These are phyloP conservation scores for Erythrocercus mccallii DNA, from an alignment of 2,113 vertebrate species.

Conservation along the genomic window DNA sequence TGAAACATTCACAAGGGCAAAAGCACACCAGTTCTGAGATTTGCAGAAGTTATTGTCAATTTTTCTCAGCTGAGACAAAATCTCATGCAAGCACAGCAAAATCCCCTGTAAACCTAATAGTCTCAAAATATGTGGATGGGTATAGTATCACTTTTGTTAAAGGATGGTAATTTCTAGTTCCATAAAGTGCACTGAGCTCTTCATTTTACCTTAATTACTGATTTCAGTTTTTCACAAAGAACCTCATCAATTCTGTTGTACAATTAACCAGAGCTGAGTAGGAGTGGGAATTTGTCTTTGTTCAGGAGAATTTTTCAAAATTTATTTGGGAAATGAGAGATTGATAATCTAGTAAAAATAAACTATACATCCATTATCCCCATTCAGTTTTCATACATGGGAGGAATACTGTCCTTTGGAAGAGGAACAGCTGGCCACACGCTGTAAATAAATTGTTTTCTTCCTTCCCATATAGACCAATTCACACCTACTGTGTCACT, in stretches of 20 bases:
- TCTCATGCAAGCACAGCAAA: not conserved
- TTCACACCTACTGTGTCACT: rapidly evolving
- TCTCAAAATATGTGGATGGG: not conserved
- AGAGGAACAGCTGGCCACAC: not conserved
- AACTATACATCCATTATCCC: not conserved
- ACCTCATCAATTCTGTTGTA: not conserved
- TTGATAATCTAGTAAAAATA: not conserved
- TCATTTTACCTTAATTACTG: not conserved
- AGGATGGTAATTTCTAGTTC: not conserved
- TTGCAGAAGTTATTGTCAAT: not conserved
- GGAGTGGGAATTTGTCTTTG: not conserved
- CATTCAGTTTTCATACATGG: not conserved
- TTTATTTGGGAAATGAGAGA: not conserved
- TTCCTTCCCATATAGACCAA: not conserved
- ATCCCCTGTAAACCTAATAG: not conserved
- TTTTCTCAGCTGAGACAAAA: not conserved
- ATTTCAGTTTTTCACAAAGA: not conserved
- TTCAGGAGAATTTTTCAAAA: not conserved
- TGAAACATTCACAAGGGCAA: not conserved
- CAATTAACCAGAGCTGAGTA: not conserved
- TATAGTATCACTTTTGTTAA: not conserved
- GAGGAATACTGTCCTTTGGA: not conserved
- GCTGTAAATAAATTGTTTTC: not conserved
- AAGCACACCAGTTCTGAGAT: not conserved
- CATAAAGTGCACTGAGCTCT: rapidly evolving